Base-by-base conservation (phyloP, 2,888 invertebrate species). In the Drosophila silvestris region DNA sequence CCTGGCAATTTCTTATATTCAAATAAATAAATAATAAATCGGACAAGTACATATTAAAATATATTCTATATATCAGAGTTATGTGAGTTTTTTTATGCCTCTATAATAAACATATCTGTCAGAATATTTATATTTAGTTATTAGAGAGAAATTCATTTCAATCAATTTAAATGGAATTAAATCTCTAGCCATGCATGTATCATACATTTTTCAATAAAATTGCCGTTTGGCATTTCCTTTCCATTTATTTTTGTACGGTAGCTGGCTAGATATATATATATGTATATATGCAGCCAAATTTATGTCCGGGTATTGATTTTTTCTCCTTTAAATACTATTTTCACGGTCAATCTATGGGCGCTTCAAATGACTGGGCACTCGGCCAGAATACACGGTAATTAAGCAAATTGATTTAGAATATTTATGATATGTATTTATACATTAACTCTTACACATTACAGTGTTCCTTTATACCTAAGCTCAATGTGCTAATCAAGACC, bases 401-500 rank as follows among this genome's bases (percentile, higher is more conserved):
- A 91, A 68, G 41, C 50, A 52, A 63, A 57, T 51, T 59, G 53
- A 7, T 41, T 7, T 26, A 0, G 0, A 35, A 19, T 30, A 7
- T 22, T 57, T 39, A 32, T 28, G 22, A 54, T 6, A 30, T 50
- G 37, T 54, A 41, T 39, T 14, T 6, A 37, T 6, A 22, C 67
- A 28, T 57, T 63, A 37, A 32, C 14, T 7, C 26, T 9, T 39
- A 0, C 12, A 6, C 26, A n/a, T 62, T 70, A 1, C 94, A 97
- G 97, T 98, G 98, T 94, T 98, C 98, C 10, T 98, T 98, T 91
- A 94, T 98, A 87, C 98, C 98, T 82, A 96, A 97, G 91, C 96
- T 98, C 91, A 95, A 95, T 89, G 96, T 98, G 91, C 95, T 96
- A 61, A 98, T 98, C 79, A 96, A 97, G 94, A 98, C 98, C 30